phyloP scores from a whole-genome alignment of 2,888 invertebrate species.

The Drosophila eohydei region DNA sequence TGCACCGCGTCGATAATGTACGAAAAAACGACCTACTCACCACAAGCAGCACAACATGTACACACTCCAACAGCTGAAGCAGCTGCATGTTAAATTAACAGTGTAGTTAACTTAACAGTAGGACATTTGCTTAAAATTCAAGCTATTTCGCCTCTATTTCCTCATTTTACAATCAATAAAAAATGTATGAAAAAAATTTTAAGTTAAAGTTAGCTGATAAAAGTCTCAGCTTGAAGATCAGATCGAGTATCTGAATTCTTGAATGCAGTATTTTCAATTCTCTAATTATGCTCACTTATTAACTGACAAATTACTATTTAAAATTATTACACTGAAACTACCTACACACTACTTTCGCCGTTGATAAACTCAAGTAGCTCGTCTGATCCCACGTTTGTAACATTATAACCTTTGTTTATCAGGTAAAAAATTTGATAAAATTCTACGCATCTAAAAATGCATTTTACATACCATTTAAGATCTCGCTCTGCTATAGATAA shows the following conservation, averaged over 20 bases:
- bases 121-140: neutral
- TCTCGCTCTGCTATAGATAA: constrained; percentile 15
- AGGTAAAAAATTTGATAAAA: neutral
- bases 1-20: neutral
- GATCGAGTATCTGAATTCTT: no score
- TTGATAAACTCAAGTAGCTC: neutral
- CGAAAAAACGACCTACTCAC: neutral
- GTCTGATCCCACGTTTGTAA: neutral
- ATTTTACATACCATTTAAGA: constrained; percentile 5
- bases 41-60: neutral
- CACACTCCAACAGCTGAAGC: no score
- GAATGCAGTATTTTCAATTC: no score
- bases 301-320: neutral
- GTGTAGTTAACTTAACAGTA: neutral
- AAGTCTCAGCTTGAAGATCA: no score
- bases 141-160: neutral
- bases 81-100: neutral
- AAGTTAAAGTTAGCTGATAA: no score
- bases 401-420: constrained; percentile 1
- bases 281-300: neutral
- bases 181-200: neutral
- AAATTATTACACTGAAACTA: neutral
- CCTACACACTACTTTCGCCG: neutral
- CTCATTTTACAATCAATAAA: neutral
- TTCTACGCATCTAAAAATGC: constrained; percentile 10